Evolutionary conservation across 2,888 invertebrate genomes (phyloP).

Genomic region (Trypoxylon attenuatum): DNA sequence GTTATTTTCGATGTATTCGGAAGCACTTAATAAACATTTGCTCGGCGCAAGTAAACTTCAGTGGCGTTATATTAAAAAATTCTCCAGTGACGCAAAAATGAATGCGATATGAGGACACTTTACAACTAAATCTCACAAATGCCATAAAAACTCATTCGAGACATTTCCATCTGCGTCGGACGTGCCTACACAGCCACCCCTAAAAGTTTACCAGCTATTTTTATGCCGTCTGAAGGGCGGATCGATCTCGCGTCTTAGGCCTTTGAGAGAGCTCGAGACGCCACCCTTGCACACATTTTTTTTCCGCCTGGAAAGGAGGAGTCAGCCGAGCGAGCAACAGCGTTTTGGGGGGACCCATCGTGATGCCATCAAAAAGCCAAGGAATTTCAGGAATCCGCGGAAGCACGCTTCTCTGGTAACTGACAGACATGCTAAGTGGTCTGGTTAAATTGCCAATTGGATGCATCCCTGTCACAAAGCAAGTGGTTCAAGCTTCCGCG

Average conservation of each 20-base stretch:
- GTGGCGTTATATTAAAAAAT: too few relatives aligned
- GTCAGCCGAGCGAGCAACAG: background rate
- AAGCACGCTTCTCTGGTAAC: background rate
- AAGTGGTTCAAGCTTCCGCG: background rate
- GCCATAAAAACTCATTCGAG: too few relatives aligned
- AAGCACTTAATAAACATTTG: too few relatives aligned
- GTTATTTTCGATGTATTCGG: too few relatives aligned
- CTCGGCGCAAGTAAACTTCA: too few relatives aligned
- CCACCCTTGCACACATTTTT: background rate
- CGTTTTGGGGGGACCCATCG: background rate
- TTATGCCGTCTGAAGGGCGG: too few relatives aligned
- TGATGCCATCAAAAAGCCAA: constrained; percentile 1
- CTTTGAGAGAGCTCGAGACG: background rate
- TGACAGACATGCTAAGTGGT: constrained; percentile 9
- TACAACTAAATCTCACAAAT: too few relatives aligned
- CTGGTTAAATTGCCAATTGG: constrained; percentile 11
- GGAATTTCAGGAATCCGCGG: constrained; percentile 10
- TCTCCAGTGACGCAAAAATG: too few relatives aligned
- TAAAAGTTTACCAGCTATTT: too few relatives aligned
- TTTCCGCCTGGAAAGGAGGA: background rate
- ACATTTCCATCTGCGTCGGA: too few relatives aligned
- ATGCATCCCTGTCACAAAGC: constrained; percentile 2
- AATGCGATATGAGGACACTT: too few relatives aligned
- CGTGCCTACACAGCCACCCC: too few relatives aligned
- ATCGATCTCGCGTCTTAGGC: background rate